Conservation (phyloP, 1,140 invertebrate species). For the Drosophila hydei region DNA sequence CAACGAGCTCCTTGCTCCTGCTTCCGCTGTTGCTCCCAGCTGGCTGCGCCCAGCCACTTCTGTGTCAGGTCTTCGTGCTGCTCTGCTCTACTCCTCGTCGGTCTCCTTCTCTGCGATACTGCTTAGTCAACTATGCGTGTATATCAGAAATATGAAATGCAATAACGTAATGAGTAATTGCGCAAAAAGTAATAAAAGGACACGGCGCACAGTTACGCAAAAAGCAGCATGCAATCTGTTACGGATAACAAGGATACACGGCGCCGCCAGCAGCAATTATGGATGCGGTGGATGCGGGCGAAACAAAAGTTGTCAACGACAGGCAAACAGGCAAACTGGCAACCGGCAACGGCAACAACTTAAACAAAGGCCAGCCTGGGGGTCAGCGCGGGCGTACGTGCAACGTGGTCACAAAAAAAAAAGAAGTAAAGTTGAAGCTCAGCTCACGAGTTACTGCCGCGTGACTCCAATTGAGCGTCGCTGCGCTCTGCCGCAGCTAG, state of each 20-base stretch:
- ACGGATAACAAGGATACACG: slow-evolving; percentile 63
- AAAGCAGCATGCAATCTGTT: slow-evolving; percentile 68
- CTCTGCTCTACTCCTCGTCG: no score
- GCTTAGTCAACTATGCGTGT: slow-evolving; percentile 69
- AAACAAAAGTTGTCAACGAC: slow-evolving; percentile 79
- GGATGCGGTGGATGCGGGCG: slow-evolving; percentile 29
- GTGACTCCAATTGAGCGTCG: slow-evolving; percentile 48
- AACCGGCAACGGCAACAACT: slow-evolving; percentile 33
- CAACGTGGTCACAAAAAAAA: slow-evolving; percentile 65
- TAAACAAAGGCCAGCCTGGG: slow-evolving; percentile 56
- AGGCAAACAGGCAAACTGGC: slow-evolving; percentile 34
- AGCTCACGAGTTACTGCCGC: slow-evolving; percentile 70
- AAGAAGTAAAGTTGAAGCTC: slow-evolving; percentile 53
- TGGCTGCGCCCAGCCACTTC: not conserved
- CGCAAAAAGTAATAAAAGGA: slow-evolving; percentile 75
- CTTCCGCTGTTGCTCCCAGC: not conserved
- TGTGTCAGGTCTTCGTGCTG: not conserved
- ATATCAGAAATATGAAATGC: slow-evolving; percentile 77
- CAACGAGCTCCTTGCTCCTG: not conserved
- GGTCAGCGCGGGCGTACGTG: slow-evolving; percentile 52
- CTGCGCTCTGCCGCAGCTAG: not conserved
- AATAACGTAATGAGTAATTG: slow-evolving; percentile 82
- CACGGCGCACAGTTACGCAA: slow-evolving; percentile 62
- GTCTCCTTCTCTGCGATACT: not conserved
- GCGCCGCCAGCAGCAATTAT: slow-evolving; percentile 57